phyloP scores from a whole-genome alignment of 2,113 vertebrate species.

The Syngnathus floridae region DNA sequence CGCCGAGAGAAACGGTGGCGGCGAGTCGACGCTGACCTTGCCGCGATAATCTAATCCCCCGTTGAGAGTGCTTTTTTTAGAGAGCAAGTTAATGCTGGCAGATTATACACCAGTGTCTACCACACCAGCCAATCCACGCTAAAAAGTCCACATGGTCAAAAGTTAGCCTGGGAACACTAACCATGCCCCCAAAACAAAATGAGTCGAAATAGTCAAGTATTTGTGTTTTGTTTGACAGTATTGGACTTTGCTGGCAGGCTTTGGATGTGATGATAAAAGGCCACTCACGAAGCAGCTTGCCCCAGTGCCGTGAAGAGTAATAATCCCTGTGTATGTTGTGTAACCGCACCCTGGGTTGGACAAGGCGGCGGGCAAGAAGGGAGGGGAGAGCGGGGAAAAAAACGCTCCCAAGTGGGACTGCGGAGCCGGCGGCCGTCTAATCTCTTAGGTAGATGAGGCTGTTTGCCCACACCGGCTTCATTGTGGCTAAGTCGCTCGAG shows the following conservation, averaged over 20 bases:
- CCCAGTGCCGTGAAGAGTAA: constrained; percentile 60
- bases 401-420: constrained; percentile 55
- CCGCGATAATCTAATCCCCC: constrained; percentile 76
- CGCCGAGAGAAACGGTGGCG: constrained; percentile 42
- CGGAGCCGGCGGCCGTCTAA: constrained; percentile 61
- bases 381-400: constrained; percentile 54
- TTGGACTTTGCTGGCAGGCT: not conserved
- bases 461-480: constrained; percentile 30
- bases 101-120: constrained; percentile 72
- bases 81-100: constrained; percentile 76
- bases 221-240: not conserved
- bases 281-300: constrained; percentile 59
- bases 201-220: not conserved
- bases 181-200: not conserved
- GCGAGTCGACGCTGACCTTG: constrained; percentile 69
- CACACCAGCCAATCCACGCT: constrained; percentile 62
- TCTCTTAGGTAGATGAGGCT: constrained; percentile 60
- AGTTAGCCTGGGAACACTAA: not conserved
- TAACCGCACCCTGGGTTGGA: constrained; percentile 63
- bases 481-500: constrained; percentile 11
- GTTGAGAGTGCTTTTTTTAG: constrained; percentile 77
- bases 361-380: constrained; percentile 40
- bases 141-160: constrained; percentile 36
- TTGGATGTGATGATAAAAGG: constrained; percentile 45
- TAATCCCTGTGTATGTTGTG: constrained; percentile 76